Percentiles rank a stretch among this genome's conserved stretches.
These are phyloP conservation scores for Metacarcinus magister DNA, from an alignment of 2,888 invertebrate genomes.

Conservation along the genomic window DNA sequence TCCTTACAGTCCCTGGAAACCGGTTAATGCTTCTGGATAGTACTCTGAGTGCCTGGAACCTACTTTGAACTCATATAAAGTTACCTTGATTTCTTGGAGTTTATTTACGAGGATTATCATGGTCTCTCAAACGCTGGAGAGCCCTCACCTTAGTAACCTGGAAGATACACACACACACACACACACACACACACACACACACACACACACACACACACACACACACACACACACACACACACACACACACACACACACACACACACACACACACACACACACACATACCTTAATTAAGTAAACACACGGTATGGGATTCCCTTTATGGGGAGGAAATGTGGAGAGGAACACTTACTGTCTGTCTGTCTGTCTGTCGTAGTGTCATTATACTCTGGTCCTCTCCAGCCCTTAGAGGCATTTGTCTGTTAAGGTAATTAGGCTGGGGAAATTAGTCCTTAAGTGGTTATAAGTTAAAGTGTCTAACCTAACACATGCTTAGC, in stretches of 20 bases:
- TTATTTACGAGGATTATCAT: not conserved
- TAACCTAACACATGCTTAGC: not conserved
- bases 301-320: not conserved
- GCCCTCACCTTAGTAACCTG: not conserved
- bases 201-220: conserved; percentile 16
- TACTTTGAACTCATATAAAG: not conserved
- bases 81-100: not conserved
- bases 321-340: not conserved
- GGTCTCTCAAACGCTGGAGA: not conserved
- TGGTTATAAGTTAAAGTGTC: not conserved
- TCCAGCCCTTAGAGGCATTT: not conserved
- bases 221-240: conserved; percentile 51
- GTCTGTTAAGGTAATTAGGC: not conserved
- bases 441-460: not conserved
- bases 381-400: not conserved
- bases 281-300: not conserved
- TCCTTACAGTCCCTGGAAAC: not conserved
- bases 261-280: not conserved
- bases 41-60: not conserved
- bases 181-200: conserved; percentile 47
- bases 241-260: conserved; percentile 50
- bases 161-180: too few species aligned
- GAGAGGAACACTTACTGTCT: not conserved
- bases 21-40: not conserved
- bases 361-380: not conserved